Evolutionary conservation across 2,888 invertebrate species (phyloP), one percentile per base, ranked within the genome.

Genomic region (Magallana nippona): DNA sequence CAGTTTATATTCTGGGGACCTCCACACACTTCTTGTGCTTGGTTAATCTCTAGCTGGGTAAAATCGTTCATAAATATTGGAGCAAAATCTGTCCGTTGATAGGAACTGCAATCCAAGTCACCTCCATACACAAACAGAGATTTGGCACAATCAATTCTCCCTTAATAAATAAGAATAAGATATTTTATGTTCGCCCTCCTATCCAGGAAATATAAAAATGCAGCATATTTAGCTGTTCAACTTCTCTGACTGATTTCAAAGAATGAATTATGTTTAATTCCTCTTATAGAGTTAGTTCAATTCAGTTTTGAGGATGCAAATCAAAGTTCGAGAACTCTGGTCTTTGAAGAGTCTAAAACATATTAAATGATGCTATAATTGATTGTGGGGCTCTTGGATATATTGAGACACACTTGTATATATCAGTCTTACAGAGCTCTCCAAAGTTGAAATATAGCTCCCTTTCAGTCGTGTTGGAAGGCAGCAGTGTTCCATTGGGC

Each of bases 371-470:
- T n/a, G n/a, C n/a, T n/a, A n/a, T n/a, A n/a, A n/a, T n/a, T n/a
- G n/a, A n/a, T n/a, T n/a, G n/a, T n/a, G n/a, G n/a, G n/a, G n/a
- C n/a, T n/a, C n/a, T n/a, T n/a, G n/a, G n/a, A n/a, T n/a, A n/a
- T n/a, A n/a, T n/a, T n/a, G n/a, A n/a, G n/a, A n/a, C n/a, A n/a
- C n/a, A n/a, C n/a, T n/a, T n/a, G n/a, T n/a, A n/a, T n/a, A n/a
- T n/a, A n/a, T n/a, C n/a, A n/a, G 55, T 55, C 87, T 83, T 86
- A 87, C 88, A 88, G 15, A 80, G 56, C 32, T 87, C 85, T 62
- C 88, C 87, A 58, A 83, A 87, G 11, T 78, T 22, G 63, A 81
- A 83, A 71, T 83, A 87, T 13, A 88, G 82, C 11, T 81, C 77
- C 15, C 56, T 83, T 56, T 89, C 89, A 55, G 83, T 82, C 2